These are phyloP conservation scores for Neodon shergylaensis DNA, from an alignment of 2,113 vertebrate genomes.

Conservation along the genomic window DNA sequence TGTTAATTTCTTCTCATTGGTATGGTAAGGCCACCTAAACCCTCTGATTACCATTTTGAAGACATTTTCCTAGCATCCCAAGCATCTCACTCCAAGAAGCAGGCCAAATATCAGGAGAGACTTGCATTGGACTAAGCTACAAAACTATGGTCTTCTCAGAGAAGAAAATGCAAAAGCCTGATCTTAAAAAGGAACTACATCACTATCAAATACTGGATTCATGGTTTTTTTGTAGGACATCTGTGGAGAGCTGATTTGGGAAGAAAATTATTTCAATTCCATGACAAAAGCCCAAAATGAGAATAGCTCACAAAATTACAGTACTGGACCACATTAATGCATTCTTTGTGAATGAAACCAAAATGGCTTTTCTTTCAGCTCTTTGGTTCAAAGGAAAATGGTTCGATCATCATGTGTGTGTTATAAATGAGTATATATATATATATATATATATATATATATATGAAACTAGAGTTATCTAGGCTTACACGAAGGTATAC, in stretches of 20 bases:
- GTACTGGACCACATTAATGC: background rate
- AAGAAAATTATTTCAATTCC: slow-evolving; percentile 43
- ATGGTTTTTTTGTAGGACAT: slow-evolving; percentile 26
- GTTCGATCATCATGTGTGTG: background rate
- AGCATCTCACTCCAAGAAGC: background rate
- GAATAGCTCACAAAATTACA: slow-evolving; percentile 53
- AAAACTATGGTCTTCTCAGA: background rate
- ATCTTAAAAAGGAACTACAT: slow-evolving; percentile 42
- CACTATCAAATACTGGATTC: background rate
- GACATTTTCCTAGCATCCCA: background rate
- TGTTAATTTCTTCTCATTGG: background rate
- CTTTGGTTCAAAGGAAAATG: background rate
- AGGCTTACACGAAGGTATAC: background rate
- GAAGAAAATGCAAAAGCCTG: slow-evolving; percentile 13
- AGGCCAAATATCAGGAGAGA: slow-evolving; percentile 2
- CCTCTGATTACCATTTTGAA: background rate
- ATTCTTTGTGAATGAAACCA: slow-evolving; percentile 49
- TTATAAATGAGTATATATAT: background rate
- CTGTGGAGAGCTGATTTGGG: slow-evolving; percentile 60
- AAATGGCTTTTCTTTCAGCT: slow-evolving; percentile 28
- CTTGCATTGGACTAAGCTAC: background rate
- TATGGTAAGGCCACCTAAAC: background rate
- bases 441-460: too few species aligned
- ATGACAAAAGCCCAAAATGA: slow-evolving; percentile 49
- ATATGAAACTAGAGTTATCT: background rate